Base-by-base conservation (phyloP, 1,140 invertebrate genomes). In the Micrasema longulum region DNA sequence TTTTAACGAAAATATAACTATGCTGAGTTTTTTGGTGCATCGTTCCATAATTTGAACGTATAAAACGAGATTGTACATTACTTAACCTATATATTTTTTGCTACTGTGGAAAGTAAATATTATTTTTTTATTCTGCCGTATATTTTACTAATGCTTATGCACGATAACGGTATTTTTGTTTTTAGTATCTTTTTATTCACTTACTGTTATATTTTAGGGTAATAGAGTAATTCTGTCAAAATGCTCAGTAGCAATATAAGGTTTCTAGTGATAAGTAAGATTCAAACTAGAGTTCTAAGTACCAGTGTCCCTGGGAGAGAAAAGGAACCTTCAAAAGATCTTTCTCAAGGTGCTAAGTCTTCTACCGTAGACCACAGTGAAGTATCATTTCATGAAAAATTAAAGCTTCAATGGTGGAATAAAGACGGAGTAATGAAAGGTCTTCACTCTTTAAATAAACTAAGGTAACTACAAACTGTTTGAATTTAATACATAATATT, bases 381-480 rank as follows among this genome's bases (percentile, higher is more conserved):
- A 38, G 35, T 60, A 10, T 31, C 79, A 10, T 80, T 82, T 70
- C 85, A 85, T 79, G 80, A 81, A 16, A 80, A 79, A 35, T 76
- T 84, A 1, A 81, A 80, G n/a, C 64, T 79, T 2, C 72, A 79
- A 47, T 91, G 90, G 89, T 91, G 90, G 90, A 76, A 88, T 74
- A 72, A 75, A 18, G 75, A 77, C 57, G 87, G 89, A 1, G 66
- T 75, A 10, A 77, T 87, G 73, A 81, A 79, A 68, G 78, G 80
- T 1, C 78, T 91, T 1, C 89, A 91, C 78, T 76, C 81, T 1
- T 77, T 90, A 35, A 91, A 90, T 78, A 82, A 83, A 73, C 75
- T 91, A 4, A 78, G 85, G 84, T 31, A 31, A 7, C 3, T 31
- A n/a, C n/a, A n/a, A n/a, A n/a, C n/a, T n/a, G n/a, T n/a, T n/a